Evolutionary conservation across 2,113 vertebrate genomes (phyloP).

Genomic region (Cyanoramphus novaezelandiae): DNA sequence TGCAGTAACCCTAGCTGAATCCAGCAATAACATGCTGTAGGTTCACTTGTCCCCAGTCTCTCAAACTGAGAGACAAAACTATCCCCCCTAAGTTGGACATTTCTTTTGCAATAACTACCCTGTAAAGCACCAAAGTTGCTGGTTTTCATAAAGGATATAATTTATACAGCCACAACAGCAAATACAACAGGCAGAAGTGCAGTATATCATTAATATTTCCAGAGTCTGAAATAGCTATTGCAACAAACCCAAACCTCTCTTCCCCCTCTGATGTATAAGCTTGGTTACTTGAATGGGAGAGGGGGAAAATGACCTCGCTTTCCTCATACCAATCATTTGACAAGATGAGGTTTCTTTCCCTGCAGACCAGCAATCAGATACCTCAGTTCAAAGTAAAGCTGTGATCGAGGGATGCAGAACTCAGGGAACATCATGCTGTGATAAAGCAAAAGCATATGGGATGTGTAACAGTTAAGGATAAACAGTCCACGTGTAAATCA

Average conservation of each 20-base stretch:
- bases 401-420: not conserved
- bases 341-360: not conserved
- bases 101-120: not conserved
- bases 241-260: not conserved
- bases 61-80: not conserved
- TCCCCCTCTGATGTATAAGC: not conserved
- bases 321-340: not conserved
- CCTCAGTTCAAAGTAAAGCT: not conserved
- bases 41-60: not conserved
- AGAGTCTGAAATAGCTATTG: not conserved
- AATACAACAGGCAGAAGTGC: not conserved
- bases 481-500: not conserved
- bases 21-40: fast-evolving
- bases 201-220: not conserved
- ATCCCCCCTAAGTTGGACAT: not conserved
- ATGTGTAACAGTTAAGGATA: not conserved
- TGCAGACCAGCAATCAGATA: not conserved
- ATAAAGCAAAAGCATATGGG: not conserved
- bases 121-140: not conserved
- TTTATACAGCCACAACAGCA: not conserved
- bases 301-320: not conserved
- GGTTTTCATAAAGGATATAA: not conserved
- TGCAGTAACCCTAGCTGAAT: not conserved
- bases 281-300: not conserved
- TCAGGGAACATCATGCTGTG: not conserved